phyloP scores from a whole-genome alignment of 2,888 invertebrate species.

The Nephrotoma appendiculata region DNA sequence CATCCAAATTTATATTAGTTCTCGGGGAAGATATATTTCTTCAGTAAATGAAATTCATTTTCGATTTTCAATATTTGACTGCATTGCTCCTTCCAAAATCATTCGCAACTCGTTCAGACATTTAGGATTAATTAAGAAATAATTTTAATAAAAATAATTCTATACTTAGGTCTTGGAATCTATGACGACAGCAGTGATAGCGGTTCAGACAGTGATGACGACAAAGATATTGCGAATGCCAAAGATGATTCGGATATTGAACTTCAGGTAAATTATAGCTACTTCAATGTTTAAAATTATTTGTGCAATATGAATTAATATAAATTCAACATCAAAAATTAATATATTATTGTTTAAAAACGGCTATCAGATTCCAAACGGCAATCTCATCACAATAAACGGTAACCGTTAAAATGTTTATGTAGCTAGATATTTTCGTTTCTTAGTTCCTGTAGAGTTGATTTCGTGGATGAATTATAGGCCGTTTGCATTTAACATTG shows the following conservation, averaged over 20 bases:
- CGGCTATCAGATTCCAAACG: too few species aligned
- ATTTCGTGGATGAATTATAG: too few species aligned
- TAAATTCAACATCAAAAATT: too few species aligned
- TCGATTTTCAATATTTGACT: not conserved
- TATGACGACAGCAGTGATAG: conserved; percentile 62
- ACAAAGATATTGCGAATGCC: conserved; percentile 27
- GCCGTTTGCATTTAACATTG: too few species aligned
- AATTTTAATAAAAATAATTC: not conserved
- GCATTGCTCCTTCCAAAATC: not conserved
- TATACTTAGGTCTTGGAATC: conserved; percentile 62
- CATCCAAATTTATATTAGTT: not conserved
- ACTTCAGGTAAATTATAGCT: conserved; percentile 42
- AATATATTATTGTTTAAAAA: too few species aligned
- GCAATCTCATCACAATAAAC: too few species aligned
- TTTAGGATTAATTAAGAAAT: not conserved
- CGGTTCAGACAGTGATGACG: conserved; percentile 36
- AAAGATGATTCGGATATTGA: conserved; percentile 53
- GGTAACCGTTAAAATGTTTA: too few species aligned
- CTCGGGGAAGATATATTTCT: too few species aligned
- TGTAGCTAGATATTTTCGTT: too few species aligned
- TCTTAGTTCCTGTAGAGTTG: too few species aligned
- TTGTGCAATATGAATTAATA: not conserved
- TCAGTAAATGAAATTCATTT: not conserved
- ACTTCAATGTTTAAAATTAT: conserved; percentile 4
- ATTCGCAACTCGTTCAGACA: not conserved